A percentile compares a stretch with the other conserved stretches of the same genome.
Evolutionary conservation across 2,888 invertebrate species (phyloP).

Genomic region (Ormyrus nitidulus): DNA sequence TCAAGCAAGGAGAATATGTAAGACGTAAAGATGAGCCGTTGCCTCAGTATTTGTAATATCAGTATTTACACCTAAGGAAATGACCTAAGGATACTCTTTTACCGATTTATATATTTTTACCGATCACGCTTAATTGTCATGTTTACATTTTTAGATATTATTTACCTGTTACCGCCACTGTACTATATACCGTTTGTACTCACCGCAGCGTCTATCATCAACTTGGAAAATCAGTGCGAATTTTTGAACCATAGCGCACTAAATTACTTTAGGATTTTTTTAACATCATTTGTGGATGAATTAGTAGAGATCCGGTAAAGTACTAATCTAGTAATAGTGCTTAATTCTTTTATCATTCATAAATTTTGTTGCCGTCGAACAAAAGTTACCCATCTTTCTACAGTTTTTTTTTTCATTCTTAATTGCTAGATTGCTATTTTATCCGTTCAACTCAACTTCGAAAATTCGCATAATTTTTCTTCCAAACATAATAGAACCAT

Average conservation of each 20-base stretch:
- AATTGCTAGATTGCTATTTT: too few species aligned
- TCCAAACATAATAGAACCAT: background rate
- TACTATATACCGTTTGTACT: constrained; percentile 16
- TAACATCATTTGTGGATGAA: background rate
- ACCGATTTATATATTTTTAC: constrained; percentile 41
- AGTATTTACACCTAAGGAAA: constrained; percentile 68
- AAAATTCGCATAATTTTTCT: constrained; percentile 1
- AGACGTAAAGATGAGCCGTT: constrained; percentile 49
- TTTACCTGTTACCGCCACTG: constrained; percentile 42
- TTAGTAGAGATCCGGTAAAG: background rate
- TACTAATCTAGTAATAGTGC: too few species aligned
- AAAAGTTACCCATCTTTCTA: too few species aligned
- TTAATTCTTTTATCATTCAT: too few species aligned
- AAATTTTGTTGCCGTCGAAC: too few species aligned
- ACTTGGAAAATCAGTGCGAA: background rate
- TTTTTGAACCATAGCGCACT: background rate
- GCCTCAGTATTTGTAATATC: constrained; percentile 74
- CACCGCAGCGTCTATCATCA: background rate
- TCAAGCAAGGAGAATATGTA: constrained; percentile 37
- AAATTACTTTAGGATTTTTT: too few species aligned
- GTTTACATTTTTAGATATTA: constrained; percentile 4
- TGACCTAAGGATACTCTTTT: constrained; percentile 62
- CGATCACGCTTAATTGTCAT: constrained; percentile 5
- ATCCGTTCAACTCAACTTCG: too few species aligned
- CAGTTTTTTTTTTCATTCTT: too few species aligned